Base-by-base conservation (phyloP, 2,113 vertebrate species). In the Mandrillus leucophaeus region DNA sequence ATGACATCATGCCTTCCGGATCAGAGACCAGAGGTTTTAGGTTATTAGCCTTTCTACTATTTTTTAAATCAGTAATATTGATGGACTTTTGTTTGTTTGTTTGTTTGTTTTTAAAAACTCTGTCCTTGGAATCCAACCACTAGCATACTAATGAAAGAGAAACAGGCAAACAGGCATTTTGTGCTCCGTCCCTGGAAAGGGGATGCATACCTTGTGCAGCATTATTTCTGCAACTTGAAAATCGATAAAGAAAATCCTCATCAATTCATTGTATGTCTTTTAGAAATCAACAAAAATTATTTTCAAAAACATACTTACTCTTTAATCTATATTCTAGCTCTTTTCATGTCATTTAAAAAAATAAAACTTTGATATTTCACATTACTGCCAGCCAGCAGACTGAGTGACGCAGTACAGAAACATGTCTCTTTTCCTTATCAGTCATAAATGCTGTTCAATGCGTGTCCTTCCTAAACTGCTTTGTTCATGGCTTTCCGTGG, bases 221-320 rank as follows among this genome's bases (percentile, higher is more conserved):
- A 48, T 80, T 43, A 81, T 86, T 83, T 61, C 73, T 52, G 40
- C 20, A 43, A 81, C 27, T 75, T 50, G 27, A 80, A 82, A 86
- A 66, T 38, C 68, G 0, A 8, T 32, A 66, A 81, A 52, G 73
- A 95, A 93, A 88, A 89, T 35, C 22, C 40, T 82, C 72, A n/a
- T 27, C 48, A 40, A 72, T 18, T 82, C 75, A 82, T 52, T 8
- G 20, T 14, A 27, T 55, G 23, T 61, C 75, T 76, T 30, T 13
- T 32, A 79, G 61, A n/a, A 90, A 89, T 27, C 70, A 90, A 75
- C 11, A 95, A 85, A 96, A 76, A 61, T 68, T 40, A 92, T 50
- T 87, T 40, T 64, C 45, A 48, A 76, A 83, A 32, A 57, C 14
- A 70, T 35, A 48, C 48, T 68, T 84, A 22, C 40, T 79, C 38